Base-by-base conservation (phyloP, 1,140 invertebrate genomes). In the Drosophila eugracilis region DNA sequence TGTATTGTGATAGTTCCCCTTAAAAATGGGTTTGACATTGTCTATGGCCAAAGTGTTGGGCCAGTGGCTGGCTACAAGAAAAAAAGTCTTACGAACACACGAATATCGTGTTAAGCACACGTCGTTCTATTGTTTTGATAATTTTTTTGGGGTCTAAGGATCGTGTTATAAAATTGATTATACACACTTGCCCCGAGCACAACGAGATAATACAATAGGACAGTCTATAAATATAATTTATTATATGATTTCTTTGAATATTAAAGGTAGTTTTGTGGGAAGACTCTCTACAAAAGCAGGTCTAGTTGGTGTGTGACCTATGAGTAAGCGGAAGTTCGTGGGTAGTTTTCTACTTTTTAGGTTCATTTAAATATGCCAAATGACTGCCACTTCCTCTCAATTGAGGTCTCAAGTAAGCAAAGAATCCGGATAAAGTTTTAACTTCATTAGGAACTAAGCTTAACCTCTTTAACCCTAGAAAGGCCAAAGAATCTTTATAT, bases 1-100 rank as follows among this genome's bases (percentile, higher is more conserved):
- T 12, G 63, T 80, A 55, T 47, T 73, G 54, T 75, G 34, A 71
- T 62, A 84, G 45, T 85, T 86, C 83, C 67, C 42, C 62, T 73
- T 85, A 81, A 85, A 85, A 86, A 85, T 74, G 81, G 73, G 77
- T 77, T 77, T 86, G 76, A 86, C 77, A 85, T 85, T 85, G 81
- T 86, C 73, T 73, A 21, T 48, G 53, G 15, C 42, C 32, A 60
- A 81, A 78, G 75, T 84, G 75, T 84, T 84, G 80, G 80, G 71
- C 79, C 79, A 74, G 57, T 41, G 50, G 45, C 69, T 54, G n/a
- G n/a, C n/a, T n/a, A n/a, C n/a, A n/a, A n/a, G n/a, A n/a, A 49
- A 49, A 45, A 34, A 71, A 73, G 53, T 47, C 39, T 37, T 45
- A 47, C 69, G 37, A 30, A 36, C 44, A 47, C 44, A 54, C 54